Base-by-base conservation (phyloP, 2,797 vertebrate genomes). In the Pseudomugil gertrudae region DNA sequence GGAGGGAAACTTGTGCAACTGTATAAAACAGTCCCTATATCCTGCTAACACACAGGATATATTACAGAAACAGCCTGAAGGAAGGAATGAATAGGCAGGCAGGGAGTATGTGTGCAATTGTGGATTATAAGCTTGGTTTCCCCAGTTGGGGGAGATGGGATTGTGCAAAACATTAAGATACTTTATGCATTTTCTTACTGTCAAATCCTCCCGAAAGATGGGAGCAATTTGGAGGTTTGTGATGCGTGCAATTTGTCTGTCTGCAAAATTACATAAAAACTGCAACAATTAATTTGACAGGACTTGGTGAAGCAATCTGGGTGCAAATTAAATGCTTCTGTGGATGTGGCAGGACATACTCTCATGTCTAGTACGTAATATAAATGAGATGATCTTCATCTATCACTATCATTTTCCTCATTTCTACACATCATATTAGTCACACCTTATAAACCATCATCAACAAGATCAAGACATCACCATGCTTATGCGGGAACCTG, bases 31-130 rank as follows among this genome's bases (percentile, higher is more conserved):
- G 40, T 72, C 52, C 63, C 48, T 71, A n/a, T 47, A 69, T 77
- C 68, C 54, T 29, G 56, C 52, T 57, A 57, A 66, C 73, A 68
- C 61, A 48, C 17, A 17, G 53, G 29, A 45, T 26, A 57, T 24
- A 19, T 72, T 77, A 69, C 40, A 74, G 59, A 77, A 74, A 76
- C 53, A 60, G 80, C 75, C 75, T 36, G 55, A 24, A 58, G 75
- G 78, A 64, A 75, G 10, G 58, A 65, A 68, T 57, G 33, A 69
- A 78, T 65, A 43, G 65, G 63, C 78, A 23, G 13, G 70, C 57
- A 33, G 48, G 66, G 58, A 50, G 52, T 36, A 58, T 57, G 48
- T 11, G 36, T 19, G 67, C 45, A n/a, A 51, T 14, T 45, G 61
- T 43, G 64, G 14, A 66, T 30, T 48, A 56, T 35, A 2, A 13